Evolutionary conservation across 2,888 invertebrate genomes (phyloP).

Genomic region (Oscheius sp.): DNA sequence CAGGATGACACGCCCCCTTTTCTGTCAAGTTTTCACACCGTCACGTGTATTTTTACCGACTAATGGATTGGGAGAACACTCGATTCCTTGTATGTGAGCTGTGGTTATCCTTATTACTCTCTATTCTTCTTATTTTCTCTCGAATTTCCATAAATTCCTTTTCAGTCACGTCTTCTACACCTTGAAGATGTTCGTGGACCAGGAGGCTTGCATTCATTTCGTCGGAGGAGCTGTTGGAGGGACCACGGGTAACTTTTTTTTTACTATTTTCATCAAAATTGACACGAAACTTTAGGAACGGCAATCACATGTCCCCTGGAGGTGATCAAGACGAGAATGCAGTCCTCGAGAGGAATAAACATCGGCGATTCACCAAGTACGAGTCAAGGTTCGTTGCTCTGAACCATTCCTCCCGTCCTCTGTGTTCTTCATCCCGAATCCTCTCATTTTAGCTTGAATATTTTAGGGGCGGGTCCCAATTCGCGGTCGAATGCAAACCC

Average conservation of each 20-base stretch:
- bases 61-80: too few relatives aligned
- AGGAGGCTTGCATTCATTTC: slow-evolving; percentile 71
- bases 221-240: slow-evolving; percentile 72
- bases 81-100: too few relatives aligned
- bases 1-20: too few relatives aligned
- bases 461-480: slow-evolving; percentile 30
- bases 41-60: too few relatives aligned
- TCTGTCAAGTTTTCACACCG: too few relatives aligned
- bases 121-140: too few relatives aligned
- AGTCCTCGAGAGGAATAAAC: slow-evolving; percentile 57
- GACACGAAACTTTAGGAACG: slow-evolving; percentile 48
- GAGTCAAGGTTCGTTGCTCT: slow-evolving; percentile 40
- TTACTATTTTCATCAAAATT: neutral
- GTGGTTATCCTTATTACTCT: too few relatives aligned
- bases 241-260: slow-evolving; percentile 58
- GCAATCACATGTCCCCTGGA: slow-evolving; percentile 71
- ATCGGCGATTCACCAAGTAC: slow-evolving; percentile 44
- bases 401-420: neutral
- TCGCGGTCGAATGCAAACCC: slow-evolving; percentile 25
- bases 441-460: slow-evolving; percentile 14
- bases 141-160: too few relatives aligned
- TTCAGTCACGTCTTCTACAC: too few relatives aligned
- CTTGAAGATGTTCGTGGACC: slow-evolving; percentile 74
- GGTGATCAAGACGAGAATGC: slow-evolving; percentile 71
- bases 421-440: neutral